A percentile compares a stretch with the other conserved stretches of the same genome.
Conservation (phyloP, 2,113 vertebrate species). For the Porphyrio hochstetteri region DNA sequence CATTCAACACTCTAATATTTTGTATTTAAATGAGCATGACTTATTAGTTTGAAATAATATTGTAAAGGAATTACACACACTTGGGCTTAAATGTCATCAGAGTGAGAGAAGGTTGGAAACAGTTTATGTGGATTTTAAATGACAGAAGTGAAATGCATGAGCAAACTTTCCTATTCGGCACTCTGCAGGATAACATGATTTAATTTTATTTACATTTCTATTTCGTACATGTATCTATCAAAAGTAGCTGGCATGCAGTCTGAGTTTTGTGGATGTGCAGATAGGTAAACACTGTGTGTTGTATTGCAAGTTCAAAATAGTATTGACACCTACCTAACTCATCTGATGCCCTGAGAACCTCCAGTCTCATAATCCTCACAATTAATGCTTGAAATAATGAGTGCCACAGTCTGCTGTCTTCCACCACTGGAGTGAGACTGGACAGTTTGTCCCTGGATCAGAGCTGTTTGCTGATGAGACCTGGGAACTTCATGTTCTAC, state of each 20-base stretch:
- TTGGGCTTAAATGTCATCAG: background rate
- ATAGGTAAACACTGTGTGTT: background rate
- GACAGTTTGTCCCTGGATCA: background rate
- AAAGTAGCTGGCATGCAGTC: background rate
- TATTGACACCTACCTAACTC: background rate
- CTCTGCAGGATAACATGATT: background rate
- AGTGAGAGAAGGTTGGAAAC: background rate
- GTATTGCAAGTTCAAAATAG: background rate
- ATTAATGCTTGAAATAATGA: background rate
- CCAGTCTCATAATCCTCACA: background rate
- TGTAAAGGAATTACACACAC: background rate
- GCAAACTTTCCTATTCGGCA: background rate
- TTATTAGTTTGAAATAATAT: background rate
- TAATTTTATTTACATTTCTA: conserved; percentile 12
- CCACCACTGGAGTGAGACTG: background rate
- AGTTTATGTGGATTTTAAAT: background rate
- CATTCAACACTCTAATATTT: background rate
- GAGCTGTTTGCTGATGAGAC: background rate
- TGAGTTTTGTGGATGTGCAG: background rate
- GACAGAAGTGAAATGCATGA: background rate
- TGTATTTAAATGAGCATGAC: background rate
- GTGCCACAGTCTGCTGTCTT: background rate
- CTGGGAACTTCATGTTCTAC: background rate
- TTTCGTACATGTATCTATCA: background rate
- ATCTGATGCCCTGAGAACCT: background rate